These are phyloP conservation scores for Xiphophorus couchianus DNA, from an alignment of 2,113 vertebrate genomes.

Conservation along the genomic window DNA sequence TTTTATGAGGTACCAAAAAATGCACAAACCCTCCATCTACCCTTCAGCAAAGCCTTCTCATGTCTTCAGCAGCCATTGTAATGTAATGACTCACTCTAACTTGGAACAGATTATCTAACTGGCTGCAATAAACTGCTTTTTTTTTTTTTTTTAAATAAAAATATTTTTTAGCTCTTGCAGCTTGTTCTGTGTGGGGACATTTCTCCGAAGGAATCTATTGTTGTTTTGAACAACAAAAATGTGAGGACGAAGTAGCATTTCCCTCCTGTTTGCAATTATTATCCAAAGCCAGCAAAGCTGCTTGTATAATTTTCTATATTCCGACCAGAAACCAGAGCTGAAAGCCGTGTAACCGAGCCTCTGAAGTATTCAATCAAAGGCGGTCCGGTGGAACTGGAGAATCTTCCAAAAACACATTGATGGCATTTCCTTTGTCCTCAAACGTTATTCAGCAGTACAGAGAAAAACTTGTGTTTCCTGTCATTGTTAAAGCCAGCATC, in stretches of 20 bases:
- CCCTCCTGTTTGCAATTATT: not conserved
- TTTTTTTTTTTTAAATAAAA: too few species aligned
- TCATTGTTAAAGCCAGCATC: not conserved
- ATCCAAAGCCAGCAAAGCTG: not conserved
- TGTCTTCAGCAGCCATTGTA: not conserved
- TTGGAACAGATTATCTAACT: not conserved
- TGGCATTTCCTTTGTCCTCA: not conserved
- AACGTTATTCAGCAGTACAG: not conserved
- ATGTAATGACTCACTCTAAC: not conserved
- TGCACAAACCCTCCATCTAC: not conserved
- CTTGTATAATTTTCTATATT: not conserved
- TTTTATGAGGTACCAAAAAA: not conserved
- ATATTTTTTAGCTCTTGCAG: too few species aligned
- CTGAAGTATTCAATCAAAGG: not conserved
- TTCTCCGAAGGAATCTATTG: not conserved
- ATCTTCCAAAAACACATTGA: not conserved
- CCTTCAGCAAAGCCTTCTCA: not conserved
- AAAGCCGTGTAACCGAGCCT: not conserved
- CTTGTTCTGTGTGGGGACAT: too few species aligned
- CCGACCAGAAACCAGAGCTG: not conserved
- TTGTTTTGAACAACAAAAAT: not conserved
- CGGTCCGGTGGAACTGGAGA: not conserved
- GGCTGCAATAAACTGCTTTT: too few species aligned
- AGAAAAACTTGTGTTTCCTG: too few species aligned
- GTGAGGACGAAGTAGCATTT: not conserved